Base-by-base conservation (phyloP, 2,797 vertebrate genomes). In the Betta splendens region DNA sequence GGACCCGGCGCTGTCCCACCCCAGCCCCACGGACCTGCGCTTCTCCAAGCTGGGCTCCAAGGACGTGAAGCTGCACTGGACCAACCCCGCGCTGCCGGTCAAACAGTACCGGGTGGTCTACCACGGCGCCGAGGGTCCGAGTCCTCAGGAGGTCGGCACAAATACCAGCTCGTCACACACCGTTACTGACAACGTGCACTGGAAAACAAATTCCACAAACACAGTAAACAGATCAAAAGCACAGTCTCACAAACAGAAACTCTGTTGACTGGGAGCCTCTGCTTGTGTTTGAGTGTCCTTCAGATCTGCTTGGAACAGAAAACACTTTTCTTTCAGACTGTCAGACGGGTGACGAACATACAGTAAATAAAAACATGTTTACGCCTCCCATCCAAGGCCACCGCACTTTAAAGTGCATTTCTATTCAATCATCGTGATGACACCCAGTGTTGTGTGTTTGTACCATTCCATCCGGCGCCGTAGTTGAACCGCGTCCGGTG, bases 11-110 rank as follows among this genome's bases (percentile, higher is more conserved):
- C 80, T 92, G 15, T 83, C 87, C 3, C 88, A 92, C 65, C 90
- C 94, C 0, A 92, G 91, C 58, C 94, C 95, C 3, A 90, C 90
- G 1, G 89, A 94, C 71, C 91, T 98, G 32, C 87, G 89, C 17
- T 91, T 95, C 72, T 94, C 92, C 36, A 88, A 92, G 5, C 87
- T 97, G 79, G 94, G 94, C 25, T 92, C 94, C 32, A 94, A 91
- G 74, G 94, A 93, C 46, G 87, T 96, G 82, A 87, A 79, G 53
- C 85, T 98, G 64, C 91, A 92, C 79, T 98, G 96, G 97, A 94
- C 67, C 12, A 88, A 90, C 17, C 93, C 94, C 4, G 26, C 51
- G 0, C 85, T 83, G 8, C 51, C 47, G 1, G 92, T 94, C 2
- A 89, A 89, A 56, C 94, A 93, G 83, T 95, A 96, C 64, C 85